phyloP scores from a whole-genome alignment of 2,797 vertebrate species.

The Zalophus californianus region DNA sequence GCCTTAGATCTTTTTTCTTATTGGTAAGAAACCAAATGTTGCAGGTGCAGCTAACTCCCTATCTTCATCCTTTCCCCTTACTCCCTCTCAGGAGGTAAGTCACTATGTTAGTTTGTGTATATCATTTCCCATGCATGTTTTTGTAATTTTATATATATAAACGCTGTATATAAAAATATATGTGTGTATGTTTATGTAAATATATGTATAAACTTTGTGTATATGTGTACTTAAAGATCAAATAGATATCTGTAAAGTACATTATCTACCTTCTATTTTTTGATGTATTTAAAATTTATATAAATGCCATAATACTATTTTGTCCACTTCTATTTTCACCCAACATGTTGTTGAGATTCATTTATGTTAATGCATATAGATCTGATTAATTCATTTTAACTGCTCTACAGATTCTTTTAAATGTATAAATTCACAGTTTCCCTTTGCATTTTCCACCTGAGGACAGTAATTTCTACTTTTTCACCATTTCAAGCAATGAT shows the following conservation, averaged over 20 bases:
- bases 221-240: not conserved
- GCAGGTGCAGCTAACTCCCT: not conserved
- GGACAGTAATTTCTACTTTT: not conserved
- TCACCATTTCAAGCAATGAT: not conserved
- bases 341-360: not conserved
- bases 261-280: not conserved
- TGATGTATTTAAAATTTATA: not conserved
- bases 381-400: not conserved
- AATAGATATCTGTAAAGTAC: not conserved
- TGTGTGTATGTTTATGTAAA: not conserved
- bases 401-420: not conserved
- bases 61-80: not conserved
- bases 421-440: not conserved
- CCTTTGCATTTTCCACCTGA: not conserved
- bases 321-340: not conserved
- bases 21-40: not conserved
- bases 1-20: not conserved
- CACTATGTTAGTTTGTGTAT: not conserved
- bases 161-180: not conserved
- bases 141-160: not conserved
- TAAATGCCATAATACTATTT: not conserved
- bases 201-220: not conserved
- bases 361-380: not conserved
- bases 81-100: not conserved
- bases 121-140: not conserved